Evolutionary conservation across 2,797 vertebrate genomes (phyloP).

Genomic region (Tinamus major): DNA sequence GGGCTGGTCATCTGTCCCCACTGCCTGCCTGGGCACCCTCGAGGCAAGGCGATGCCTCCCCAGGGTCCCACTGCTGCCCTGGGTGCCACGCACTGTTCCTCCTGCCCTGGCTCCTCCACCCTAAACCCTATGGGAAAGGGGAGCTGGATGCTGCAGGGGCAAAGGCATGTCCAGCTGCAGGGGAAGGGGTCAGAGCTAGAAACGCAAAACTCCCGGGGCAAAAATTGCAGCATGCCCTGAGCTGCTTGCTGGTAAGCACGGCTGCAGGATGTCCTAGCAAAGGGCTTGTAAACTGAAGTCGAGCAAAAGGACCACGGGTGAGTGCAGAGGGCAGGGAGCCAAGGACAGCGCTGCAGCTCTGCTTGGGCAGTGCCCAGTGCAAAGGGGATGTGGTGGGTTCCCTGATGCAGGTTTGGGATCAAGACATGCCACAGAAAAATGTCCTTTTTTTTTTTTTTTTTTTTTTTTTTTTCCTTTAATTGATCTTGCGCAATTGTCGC

Average conservation of each 20-base stretch:
- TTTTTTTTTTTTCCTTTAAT: background rate
- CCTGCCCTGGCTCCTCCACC: background rate
- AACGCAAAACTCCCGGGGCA: rapidly evolving
- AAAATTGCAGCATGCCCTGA: rapidly evolving
- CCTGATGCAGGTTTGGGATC: rapidly evolving
- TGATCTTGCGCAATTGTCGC: background rate
- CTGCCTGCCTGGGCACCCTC: no score
- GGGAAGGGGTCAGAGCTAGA: rapidly evolving
- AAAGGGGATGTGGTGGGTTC: background rate
- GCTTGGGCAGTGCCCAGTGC: rapidly evolving
- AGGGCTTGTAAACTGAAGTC: background rate
- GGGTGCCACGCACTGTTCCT: background rate
- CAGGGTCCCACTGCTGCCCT: background rate
- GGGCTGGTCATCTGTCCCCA: no score
- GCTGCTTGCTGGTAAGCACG: rapidly evolving
- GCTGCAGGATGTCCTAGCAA: background rate
- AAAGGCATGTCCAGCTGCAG: background rate
- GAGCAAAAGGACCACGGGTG: background rate
- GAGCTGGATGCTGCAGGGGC: no score
- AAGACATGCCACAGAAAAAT: background rate
- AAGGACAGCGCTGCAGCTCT: background rate
- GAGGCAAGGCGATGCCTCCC: rapidly evolving
- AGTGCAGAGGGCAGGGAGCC: rapidly evolving
- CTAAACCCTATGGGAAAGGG: no score
- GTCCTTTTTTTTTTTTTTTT: background rate